Conservation (phyloP, 2,888 invertebrate species). For the Phortica magna region DNA sequence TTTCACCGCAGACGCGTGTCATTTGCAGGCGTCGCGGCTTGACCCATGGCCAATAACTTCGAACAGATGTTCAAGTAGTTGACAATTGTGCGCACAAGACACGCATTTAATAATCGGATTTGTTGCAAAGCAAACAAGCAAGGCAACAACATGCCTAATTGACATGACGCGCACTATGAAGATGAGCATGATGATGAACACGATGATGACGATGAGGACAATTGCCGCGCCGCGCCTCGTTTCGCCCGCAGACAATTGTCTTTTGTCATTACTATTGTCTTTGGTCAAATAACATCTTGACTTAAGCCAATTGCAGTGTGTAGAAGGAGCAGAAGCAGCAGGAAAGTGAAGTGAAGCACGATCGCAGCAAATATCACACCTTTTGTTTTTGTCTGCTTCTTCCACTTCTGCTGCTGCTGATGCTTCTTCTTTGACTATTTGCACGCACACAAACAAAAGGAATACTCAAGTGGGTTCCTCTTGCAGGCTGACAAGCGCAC, state of each 20-base stretch:
- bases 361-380: constrained; percentile 65
- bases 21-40: constrained; percentile 37
- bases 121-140: constrained; percentile 8
- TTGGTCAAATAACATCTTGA: constrained; percentile 60
- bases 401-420: no score
- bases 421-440: constrained; percentile 1
- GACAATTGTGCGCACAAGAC: constrained; percentile 46
- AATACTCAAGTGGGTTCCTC: constrained; percentile 36
- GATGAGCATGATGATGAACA: not conserved
- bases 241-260: not conserved
- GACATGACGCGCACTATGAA: constrained; percentile 50
- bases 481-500: constrained; percentile 9
- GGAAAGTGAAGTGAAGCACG: constrained; percentile 6
- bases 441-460: constrained; percentile 34
- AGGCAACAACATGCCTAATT: constrained; percentile 53
- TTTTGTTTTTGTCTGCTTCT: constrained; percentile 53
- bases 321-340: not conserved
- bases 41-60: constrained; percentile 32
- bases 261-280: not conserved
- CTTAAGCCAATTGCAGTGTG: constrained; percentile 68
- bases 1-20: constrained; percentile 57
- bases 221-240: not conserved
- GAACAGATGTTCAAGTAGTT: constrained; percentile 51
- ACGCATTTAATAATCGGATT: constrained; percentile 59
- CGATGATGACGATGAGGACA: not conserved